Evolutionary conservation across 2,888 invertebrate genomes (phyloP), one percentile per base, ranked within the genome.

Genomic region (Acrocyrtus sp.): DNA sequence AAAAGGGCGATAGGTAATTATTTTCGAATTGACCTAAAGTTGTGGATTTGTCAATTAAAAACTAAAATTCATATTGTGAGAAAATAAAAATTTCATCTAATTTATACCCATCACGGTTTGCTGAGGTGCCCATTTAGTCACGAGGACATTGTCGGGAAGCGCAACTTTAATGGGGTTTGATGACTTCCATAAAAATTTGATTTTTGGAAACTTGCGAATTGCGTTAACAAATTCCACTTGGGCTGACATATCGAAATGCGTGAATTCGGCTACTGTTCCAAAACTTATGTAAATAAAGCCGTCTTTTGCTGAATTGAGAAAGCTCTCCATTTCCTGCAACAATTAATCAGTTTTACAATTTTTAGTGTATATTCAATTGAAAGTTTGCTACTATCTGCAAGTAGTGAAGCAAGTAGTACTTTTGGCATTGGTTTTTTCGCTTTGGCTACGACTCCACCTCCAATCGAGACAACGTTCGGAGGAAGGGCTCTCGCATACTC

Each of bases 401-500:
- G n/a, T n/a, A n/a, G n/a, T n/a, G n/a, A n/a, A n/a, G n/a, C n/a
- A n/a, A n/a, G n/a, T n/a, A n/a, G n/a, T n/a, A n/a, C n/a, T n/a
- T 57, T 19, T 5, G 41, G 29, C 6, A 54, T 5, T 3, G 50
- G 48, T 34, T 61, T 50, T 4, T 21, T 8, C 26, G 15, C 10
- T 17, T 45, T 26, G 5, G 34, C 3, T 10, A 17, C 22, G 1
- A 21, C 29, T 0, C 8, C 43, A 6, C 69, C 69, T 2, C 58
- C 57, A 17, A 75, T 50, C 10, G 57, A 21, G 1, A 77, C 43
- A 2, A 72, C 60, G 15, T 69, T 43, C 2, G 77, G 72, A n/a
- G 77, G 75, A 4, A 75, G 6, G 3, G 69, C 56, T 54, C 75
- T 66, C 3, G 76, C 62, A 21, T 57, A 74, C 27, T 76, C 75